Percentiles rank a stretch among this genome's conserved stretches.
phyloP scores from a whole-genome alignment of 2,888 invertebrate genomes.

The Ornithoptera alexandrae region DNA sequence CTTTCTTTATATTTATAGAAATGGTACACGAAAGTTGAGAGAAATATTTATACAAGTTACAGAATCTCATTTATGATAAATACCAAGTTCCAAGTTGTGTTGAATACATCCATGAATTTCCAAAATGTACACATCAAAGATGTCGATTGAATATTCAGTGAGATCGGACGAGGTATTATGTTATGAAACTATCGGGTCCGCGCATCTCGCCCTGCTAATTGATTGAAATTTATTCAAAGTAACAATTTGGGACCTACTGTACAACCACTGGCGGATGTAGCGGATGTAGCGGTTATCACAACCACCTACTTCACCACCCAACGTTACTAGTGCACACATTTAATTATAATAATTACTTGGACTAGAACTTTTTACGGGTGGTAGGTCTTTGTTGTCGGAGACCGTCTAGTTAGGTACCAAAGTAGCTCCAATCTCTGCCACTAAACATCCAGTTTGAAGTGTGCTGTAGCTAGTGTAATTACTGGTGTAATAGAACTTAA shows the following conservation, averaged over 20 bases:
- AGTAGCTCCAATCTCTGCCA: too few species aligned
- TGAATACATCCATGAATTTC: constrained; percentile 35
- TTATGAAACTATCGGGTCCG: constrained; percentile 52
- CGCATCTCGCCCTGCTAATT: constrained; percentile 60
- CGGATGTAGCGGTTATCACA: constrained; percentile 35
- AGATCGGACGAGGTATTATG: constrained; percentile 58
- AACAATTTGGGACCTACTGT: constrained; percentile 50
- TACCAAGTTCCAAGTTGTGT: constrained; percentile 18
- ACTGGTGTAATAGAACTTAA: too few species aligned
- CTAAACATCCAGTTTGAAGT: too few species aligned
- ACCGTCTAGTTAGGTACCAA: too few species aligned
- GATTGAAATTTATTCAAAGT: constrained; percentile 72
- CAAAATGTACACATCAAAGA: constrained; percentile 60
- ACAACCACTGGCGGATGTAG: constrained; percentile 43
- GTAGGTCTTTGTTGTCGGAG: too few species aligned
- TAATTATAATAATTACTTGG: too few species aligned
- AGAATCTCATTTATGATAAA: not conserved
- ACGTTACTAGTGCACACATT: too few species aligned
- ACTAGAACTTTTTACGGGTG: too few species aligned
- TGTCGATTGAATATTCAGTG: constrained; percentile 68
- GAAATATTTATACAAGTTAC: not conserved
- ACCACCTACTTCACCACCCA: too few species aligned
- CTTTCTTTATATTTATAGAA: not conserved
- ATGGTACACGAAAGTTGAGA: too few species aligned
- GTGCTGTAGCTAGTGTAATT: too few species aligned